Evolutionary conservation across 2,888 invertebrate species (phyloP).

Genomic region (Parthenolecanium corni): DNA sequence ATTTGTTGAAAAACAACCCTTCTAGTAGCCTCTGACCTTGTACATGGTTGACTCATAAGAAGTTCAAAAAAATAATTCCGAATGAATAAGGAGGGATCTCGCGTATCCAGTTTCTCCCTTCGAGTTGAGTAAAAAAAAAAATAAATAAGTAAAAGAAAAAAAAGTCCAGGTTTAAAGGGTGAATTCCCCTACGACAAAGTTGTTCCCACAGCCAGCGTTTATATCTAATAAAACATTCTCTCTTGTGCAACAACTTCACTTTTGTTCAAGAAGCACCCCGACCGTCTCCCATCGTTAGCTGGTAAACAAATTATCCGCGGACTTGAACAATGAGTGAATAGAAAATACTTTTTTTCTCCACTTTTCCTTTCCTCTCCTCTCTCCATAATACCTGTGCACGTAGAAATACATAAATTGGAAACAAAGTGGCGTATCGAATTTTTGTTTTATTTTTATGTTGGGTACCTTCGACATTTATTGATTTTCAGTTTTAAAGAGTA

Average conservation of each 20-base stretch:
- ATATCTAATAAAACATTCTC: conserved; percentile 1
- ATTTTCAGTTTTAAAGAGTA: no score
- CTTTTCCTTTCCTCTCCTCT: no score
- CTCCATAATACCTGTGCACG: background rate
- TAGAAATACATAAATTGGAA: background rate
- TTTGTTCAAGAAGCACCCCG: conserved; percentile 15
- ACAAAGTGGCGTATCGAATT: background rate
- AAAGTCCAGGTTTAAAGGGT: conserved; percentile 21
- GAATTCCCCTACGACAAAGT: conserved; percentile 15
- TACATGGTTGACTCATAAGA: conserved; percentile 1
- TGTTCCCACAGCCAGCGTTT: conserved; percentile 20
- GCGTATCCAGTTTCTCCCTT: conserved; percentile 23
- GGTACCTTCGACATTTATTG: no score
- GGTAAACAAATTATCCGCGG: conserved; percentile 12
- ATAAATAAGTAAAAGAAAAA: conserved; percentile 1
- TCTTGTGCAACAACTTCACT: conserved; percentile 24
- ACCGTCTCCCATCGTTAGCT: background rate
- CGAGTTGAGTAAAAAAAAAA: background rate
- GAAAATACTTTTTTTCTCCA: background rate
- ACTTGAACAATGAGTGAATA: background rate
- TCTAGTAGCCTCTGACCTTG: conserved; percentile 21
- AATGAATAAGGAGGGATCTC: background rate
- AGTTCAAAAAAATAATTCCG: background rate
- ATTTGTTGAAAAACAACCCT: conserved; percentile 3
- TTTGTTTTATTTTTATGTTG: background rate